Evolutionary conservation across 2,113 vertebrate species (phyloP).

Genomic region (Nipponia nippon): DNA sequence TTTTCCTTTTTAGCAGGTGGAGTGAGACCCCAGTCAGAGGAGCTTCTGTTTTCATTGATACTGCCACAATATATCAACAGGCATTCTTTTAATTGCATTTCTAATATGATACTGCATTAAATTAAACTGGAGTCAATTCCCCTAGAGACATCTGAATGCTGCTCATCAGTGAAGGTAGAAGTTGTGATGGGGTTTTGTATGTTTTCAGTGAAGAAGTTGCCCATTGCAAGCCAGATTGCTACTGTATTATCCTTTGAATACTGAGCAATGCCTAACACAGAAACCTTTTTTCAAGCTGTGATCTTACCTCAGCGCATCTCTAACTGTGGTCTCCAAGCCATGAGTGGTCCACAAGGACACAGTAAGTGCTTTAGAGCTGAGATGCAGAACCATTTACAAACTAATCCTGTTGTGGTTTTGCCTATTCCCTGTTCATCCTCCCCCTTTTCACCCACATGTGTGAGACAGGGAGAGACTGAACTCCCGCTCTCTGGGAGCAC

Average conservation of each 20-base stretch:
- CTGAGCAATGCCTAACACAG: not conserved
- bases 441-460: not conserved
- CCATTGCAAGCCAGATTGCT: not conserved
- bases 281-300: not conserved
- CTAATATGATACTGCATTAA: not conserved
- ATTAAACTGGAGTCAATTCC: not conserved
- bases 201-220: not conserved
- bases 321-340: not conserved
- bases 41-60: not conserved
- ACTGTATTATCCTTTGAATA: not conserved
- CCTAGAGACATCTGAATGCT: not conserved
- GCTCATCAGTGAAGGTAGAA: not conserved
- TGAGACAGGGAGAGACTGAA: not conserved
- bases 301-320: not conserved
- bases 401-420: not conserved
- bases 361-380: not conserved
- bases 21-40: not conserved
- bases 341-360: not conserved
- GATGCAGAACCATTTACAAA: not conserved
- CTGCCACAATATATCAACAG: constrained; percentile 4
- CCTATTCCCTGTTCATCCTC: not conserved
- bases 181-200: not conserved
- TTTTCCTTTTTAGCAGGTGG: not conserved
- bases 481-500: not conserved
- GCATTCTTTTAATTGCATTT: constrained; percentile 14